A percentile compares a stretch with the other conserved stretches of the same genome.
Evolutionary conservation across 2,113 vertebrate species (phyloP).

Genomic region (Alosa alosa): DNA sequence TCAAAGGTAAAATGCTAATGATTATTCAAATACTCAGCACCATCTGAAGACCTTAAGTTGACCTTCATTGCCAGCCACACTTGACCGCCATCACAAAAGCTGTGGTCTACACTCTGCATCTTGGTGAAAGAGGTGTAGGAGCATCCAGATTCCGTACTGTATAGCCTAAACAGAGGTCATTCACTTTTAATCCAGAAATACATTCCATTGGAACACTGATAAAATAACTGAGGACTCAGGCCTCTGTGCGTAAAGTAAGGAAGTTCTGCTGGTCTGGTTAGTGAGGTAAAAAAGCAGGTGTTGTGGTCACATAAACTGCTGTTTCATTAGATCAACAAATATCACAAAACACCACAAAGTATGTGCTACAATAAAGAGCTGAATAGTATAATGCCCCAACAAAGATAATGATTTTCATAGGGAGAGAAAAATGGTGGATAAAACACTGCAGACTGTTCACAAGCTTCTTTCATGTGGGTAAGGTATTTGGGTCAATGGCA

Average conservation of each 20-base stretch:
- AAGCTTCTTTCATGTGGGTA: background rate
- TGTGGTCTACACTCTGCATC: background rate
- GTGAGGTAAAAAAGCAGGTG: background rate
- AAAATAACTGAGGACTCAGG: background rate
- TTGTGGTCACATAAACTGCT: background rate
- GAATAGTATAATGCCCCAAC: background rate
- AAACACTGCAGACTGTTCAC: background rate
- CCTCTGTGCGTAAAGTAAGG: background rate
- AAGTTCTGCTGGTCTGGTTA: background rate
- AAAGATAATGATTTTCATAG: background rate
- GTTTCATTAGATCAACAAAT: background rate
- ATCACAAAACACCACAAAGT: background rate
- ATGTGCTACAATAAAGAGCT: background rate
- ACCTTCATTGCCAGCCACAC: conserved; percentile 1
- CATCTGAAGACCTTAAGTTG: background rate
- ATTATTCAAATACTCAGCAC: background rate
- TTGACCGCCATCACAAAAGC: background rate
- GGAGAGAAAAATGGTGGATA: background rate
- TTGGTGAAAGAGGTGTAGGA: background rate
- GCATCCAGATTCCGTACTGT: background rate
- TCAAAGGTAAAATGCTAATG: background rate
- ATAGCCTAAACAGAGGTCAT: background rate
- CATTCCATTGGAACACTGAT: background rate
- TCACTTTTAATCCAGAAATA: background rate
- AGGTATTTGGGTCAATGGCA: conserved; percentile 11